These are phyloP conservation scores for Poeciliopsis occidentalis DNA, from an alignment of 2,113 vertebrate genomes.

Conservation along the genomic window DNA sequence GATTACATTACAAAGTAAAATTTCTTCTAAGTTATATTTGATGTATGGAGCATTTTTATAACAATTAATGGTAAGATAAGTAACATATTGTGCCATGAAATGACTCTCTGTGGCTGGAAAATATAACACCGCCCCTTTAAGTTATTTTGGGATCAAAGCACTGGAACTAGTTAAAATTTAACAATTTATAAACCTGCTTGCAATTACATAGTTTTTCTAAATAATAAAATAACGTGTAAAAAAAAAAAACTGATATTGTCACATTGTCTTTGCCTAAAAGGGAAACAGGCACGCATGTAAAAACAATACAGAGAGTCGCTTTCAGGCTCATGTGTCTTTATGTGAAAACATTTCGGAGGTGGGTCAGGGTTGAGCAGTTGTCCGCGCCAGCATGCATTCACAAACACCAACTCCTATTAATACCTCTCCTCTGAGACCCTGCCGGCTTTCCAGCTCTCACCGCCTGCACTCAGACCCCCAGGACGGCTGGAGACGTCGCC, in stretches of 20 bases:
- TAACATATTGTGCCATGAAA: too few species aligned
- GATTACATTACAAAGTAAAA: too few species aligned
- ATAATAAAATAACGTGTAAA: not conserved
- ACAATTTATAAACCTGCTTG: not conserved
- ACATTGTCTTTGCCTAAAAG: not conserved
- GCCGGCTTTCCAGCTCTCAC: conserved; percentile 16
- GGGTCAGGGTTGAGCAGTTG: not conserved
- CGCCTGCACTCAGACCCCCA: conserved; percentile 10
- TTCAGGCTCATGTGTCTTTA: not conserved
- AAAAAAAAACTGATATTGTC: not conserved
- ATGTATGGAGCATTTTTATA: too few species aligned
- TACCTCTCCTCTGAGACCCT: conserved; percentile 24
- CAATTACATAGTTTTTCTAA: not conserved
- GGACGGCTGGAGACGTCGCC: not conserved
- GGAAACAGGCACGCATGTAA: not conserved
- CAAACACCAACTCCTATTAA: conserved; percentile 16
- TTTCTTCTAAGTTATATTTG: too few species aligned
- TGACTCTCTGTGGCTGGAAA: too few species aligned
- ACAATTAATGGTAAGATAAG: too few species aligned
- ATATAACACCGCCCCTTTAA: too few species aligned
- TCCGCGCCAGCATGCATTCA: not conserved
- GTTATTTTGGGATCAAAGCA: not conserved
- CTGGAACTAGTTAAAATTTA: not conserved
- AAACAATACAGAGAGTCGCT: not conserved
- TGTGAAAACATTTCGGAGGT: not conserved